These are phyloP conservation scores for Castor canadensis DNA, from an alignment of 2,113 vertebrate species.

Conservation along the genomic window DNA sequence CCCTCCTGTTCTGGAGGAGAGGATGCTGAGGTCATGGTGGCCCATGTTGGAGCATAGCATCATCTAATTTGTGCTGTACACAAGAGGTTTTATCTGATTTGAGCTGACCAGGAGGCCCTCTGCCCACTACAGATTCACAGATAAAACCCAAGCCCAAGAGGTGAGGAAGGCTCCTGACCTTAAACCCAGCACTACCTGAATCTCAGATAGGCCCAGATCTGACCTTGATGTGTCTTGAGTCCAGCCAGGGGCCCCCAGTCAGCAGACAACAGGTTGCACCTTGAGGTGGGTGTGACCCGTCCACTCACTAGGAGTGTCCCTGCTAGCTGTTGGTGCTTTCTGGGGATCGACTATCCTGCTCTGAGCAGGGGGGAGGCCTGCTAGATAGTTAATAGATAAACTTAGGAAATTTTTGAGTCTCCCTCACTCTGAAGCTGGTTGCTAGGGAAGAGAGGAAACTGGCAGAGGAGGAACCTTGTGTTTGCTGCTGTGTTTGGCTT, in stretches of 20 bases:
- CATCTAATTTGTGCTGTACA: not conserved
- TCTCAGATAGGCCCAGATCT: not conserved
- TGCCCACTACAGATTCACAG: not conserved
- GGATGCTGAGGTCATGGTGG: no score
- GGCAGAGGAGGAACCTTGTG: not conserved
- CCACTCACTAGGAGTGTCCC: fast-evolving
- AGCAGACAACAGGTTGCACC: not conserved
- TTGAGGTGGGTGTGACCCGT: fast-evolving
- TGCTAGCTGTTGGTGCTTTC: not conserved
- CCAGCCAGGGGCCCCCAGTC: no score
- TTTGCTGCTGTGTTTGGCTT: not conserved
- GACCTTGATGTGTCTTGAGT: constrained; percentile 67
- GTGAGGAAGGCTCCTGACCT: not conserved
- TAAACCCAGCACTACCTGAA: no score
- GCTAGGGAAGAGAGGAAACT: not conserved
- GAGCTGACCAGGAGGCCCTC: not conserved
- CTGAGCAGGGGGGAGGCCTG: not conserved
- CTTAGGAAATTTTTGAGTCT: not conserved
- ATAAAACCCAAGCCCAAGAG: not conserved
- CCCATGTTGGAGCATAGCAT: no score
- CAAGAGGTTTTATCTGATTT: not conserved
- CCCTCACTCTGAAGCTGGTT: not conserved
- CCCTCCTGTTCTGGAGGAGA: not conserved
- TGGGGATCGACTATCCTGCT: not conserved
- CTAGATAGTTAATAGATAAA: not conserved